Evolutionary conservation across 2,888 invertebrate species (phyloP), one percentile per base, ranked within the genome.

Genomic region (Tortrix viridana): DNA sequence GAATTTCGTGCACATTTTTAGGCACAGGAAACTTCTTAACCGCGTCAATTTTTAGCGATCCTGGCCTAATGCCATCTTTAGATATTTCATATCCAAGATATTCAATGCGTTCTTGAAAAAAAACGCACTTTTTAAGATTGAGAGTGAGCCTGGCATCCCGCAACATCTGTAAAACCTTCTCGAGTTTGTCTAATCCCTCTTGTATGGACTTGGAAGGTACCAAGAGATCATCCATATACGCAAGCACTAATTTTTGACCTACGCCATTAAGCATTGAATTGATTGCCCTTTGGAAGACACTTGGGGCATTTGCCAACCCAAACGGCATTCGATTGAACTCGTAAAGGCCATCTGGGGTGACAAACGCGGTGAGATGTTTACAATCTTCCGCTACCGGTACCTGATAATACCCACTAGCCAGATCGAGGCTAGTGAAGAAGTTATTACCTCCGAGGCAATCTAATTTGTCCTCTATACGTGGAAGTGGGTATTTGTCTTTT

Each of bases 351-450:
- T 58, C 60, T n/a, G 47, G 60, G 5, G 61, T 57, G 14, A 60
- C 44, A n/a, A 56, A 62, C 6, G 52, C 62, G 1, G 60, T 60
- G 56, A 47, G 44, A 32, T 67, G 58, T 49, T 60, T 53, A 44
- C 57, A 65, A 5, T 26, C 32, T 54, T 69, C 65, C 16, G 70
- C 65, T 3, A 79, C 57, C 9, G 65, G 60, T 2, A 80, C 74
- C 9, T 65, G 65, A 20, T 68, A 67, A 41, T 68, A 64, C 0
- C 58, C 49, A 26, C n/a, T 22, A 26, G 49, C 49, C n/a, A 48
- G 7, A n/a, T 55, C 54, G 5, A 60, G 23, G 23, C 60, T 64
- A 3, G 55, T 69, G 43, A 60, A 60, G 3, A 23, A 63, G 14
- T 37, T 46, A n/a, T 57, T 63, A 1, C 63, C 57, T 5, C 57